A percentile compares a stretch with the other conserved stretches of the same genome.
These are phyloP conservation scores for Cordilura impudica DNA, from an alignment of 2,888 invertebrate species.

Conservation along the genomic window DNA sequence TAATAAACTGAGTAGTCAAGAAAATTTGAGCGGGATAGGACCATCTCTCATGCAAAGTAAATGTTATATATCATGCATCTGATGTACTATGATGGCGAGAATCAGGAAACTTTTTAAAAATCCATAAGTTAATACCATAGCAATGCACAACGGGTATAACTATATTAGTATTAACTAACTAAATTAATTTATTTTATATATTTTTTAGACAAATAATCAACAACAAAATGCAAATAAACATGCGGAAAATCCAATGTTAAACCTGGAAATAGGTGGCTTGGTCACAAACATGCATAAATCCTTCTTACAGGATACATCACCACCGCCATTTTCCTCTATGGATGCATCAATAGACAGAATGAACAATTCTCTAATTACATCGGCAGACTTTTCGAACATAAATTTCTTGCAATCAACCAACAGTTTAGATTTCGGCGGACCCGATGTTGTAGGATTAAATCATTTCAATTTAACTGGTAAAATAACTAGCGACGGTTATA, in stretches of 20 bases:
- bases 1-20: too few relatives aligned
- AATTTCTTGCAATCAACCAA: constrained; percentile 74
- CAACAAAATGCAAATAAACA: constrained; percentile 58
- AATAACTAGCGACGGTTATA: constrained; percentile 69
- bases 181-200: background rate
- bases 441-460: constrained; percentile 41
- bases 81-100: too few relatives aligned
- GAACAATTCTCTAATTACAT: constrained; percentile 76
- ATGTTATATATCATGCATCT: too few relatives aligned
- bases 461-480: constrained; percentile 66
- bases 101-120: too few relatives aligned
- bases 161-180: too few relatives aligned
- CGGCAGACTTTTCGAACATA: constrained; percentile 76
- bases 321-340: constrained; percentile 76
- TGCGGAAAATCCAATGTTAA: constrained; percentile 67
- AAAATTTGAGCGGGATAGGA: too few relatives aligned
- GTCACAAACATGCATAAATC: constrained; percentile 77
- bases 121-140: too few relatives aligned
- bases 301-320: constrained; percentile 76
- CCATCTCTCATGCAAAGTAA: too few relatives aligned
- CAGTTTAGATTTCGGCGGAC: constrained; percentile 66
- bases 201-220: constrained; percentile 34
- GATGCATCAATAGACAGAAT: constrained; percentile 73
- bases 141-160: too few relatives aligned
- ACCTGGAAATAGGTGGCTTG: constrained; percentile 76